A percentile compares a stretch with the other conserved stretches of the same genome.
phyloP scores from a whole-genome alignment of 2,797 vertebrate genomes.

The Petrocephalus schoutedeni region DNA sequence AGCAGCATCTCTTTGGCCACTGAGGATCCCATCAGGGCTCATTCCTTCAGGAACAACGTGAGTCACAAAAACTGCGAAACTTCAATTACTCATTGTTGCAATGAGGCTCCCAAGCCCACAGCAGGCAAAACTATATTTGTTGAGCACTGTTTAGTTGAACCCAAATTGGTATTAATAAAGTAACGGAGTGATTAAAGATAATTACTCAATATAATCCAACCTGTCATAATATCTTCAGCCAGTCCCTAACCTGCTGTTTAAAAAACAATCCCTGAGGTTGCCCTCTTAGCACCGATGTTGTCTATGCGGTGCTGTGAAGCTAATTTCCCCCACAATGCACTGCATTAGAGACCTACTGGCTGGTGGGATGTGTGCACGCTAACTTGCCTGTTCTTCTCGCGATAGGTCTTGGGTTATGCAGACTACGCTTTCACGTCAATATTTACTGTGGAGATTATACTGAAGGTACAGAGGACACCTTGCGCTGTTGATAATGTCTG shows the following conservation, averaged over 20 bases:
- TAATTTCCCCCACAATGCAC: neutral
- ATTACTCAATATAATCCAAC: neutral
- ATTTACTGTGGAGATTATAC: slow-evolving; percentile 96
- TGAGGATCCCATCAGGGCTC: slow-evolving; percentile 91
- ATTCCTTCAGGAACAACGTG: slow-evolving; percentile 92
- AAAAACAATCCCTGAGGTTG: neutral
- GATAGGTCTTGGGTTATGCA: slow-evolving; percentile 91
- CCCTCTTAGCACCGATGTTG: neutral
- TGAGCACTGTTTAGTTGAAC: neutral
- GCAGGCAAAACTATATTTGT: neutral
- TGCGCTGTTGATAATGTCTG: neutral
- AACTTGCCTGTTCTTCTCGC: slow-evolving; percentile 2
- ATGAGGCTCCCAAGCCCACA: neutral
- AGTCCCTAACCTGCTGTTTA: neutral
- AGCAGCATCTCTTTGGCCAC: slow-evolving; percentile 92
- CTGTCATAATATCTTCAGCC: neutral
- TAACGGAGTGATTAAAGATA: neutral
- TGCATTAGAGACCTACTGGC: neutral
- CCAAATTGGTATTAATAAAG: neutral
- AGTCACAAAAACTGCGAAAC: slow-evolving; percentile 45
- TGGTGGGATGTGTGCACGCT: neutral
- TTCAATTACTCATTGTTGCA: neutral
- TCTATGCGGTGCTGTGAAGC: neutral
- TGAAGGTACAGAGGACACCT: slow-evolving; percentile 74
- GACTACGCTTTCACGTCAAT: slow-evolving; percentile 98